Base-by-base conservation (phyloP, 2,113 vertebrate species). In the Mesembrinibis cayennensis region DNA sequence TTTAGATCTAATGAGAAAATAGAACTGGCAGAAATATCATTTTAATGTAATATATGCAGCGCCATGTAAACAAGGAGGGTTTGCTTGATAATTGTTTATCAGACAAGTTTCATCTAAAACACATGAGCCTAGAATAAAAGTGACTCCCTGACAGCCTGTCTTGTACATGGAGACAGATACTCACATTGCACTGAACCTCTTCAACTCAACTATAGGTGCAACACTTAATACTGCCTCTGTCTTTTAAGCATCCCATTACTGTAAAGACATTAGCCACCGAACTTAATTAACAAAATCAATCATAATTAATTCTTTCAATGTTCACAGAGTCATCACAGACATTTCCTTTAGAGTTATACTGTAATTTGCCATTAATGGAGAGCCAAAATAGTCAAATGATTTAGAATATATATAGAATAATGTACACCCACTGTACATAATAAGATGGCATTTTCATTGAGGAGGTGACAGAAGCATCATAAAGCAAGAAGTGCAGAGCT, bases 231-330 rank as follows among this genome's bases (percentile, higher is more conserved):
- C 71, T 93, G 90, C 79, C 91, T 97, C 91, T 55, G 85, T 93
- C 92, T 97, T 96, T 98, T 95, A 97, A 97, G 87, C 87, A 95
- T 90, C 92, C 93, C 95, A 95, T 98, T 97, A 97, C 91, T 87
- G 81, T 91, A 96, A 97, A 97, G 97, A 96, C 85, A 97, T 98
- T 98, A 98, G 94, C 94, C 85, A 95, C 90, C n/a, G 88, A 96
- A 92, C 95, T 97, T 97, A 98, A 98, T 98, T 98, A 98, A 97
- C 95, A 95, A 97, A 98, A 98, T 98, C 97, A 97, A 98, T 98
- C 98, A 98, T 97, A 97, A 98, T 98, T 98, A 97, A 97, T 98
- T 96, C 93, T 89, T 97, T 81, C 84, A 53, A 30, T 77, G 89
- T 95, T 97, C 97, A 87, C 72, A 92, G 63, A 95, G 76, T 96